Evolutionary conservation across 2,888 invertebrate genomes (phyloP).

Genomic region (Hemistola chrysoprasaria): DNA sequence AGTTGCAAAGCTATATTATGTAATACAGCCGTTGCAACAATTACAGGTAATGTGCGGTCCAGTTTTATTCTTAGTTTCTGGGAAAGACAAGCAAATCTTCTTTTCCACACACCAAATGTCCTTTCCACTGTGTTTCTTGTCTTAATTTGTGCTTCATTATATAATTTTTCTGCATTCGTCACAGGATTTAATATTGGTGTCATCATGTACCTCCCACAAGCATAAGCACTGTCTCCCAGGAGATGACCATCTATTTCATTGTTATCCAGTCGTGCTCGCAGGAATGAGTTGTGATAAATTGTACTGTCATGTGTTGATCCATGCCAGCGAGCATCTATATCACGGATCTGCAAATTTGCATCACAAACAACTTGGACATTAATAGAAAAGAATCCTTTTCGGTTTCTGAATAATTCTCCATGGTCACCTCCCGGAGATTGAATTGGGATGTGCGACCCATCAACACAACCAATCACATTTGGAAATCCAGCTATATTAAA

Average conservation of each 20-base stretch:
- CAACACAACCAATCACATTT: conserved; percentile 27
- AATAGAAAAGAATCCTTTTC: conserved; percentile 29
- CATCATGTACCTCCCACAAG: neutral
- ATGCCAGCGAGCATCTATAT: conserved; percentile 32
- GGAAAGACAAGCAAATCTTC: neutral
- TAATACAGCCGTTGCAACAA: neutral
- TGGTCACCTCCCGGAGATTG: conserved; percentile 27
- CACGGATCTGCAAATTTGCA: conserved; percentile 30
- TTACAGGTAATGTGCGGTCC: neutral
- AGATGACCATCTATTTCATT: too few species aligned
- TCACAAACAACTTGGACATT: conserved; percentile 33
- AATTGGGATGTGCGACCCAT: conserved; percentile 33
- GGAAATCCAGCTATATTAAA: conserved; percentile 21
- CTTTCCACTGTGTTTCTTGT: neutral
- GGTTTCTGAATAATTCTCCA: conserved; percentile 29
- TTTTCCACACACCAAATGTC: neutral
- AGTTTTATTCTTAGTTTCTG: neutral
- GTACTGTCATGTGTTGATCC: conserved; percentile 27
- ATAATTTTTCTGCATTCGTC: neutral
- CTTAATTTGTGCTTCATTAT: neutral
- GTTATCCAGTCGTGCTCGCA: neutral
- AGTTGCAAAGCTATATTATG: neutral
- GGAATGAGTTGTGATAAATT: conserved; percentile 8
- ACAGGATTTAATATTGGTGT: neutral
- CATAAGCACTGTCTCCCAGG: too few species aligned